Conservation (phyloP, 2,797 vertebrate genomes). For the Phyllotis vaccarum region DNA sequence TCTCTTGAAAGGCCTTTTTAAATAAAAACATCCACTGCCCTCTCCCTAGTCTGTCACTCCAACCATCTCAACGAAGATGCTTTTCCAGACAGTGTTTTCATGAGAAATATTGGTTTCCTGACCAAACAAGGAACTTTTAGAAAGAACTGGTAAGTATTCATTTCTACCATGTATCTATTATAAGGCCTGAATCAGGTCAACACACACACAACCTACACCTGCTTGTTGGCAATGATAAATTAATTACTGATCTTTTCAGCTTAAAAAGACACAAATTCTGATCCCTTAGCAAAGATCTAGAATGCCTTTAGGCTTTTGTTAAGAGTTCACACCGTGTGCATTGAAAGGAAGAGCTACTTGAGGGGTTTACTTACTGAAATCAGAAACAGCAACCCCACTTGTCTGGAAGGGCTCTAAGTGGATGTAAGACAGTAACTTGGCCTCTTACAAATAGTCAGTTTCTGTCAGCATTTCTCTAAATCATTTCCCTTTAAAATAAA, state of each 20-base stretch:
- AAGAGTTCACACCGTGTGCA: not conserved
- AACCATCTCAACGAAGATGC: not conserved
- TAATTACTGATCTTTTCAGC: not conserved
- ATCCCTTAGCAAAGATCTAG: not conserved
- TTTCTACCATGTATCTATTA: not conserved
- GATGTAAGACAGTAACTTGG: not conserved
- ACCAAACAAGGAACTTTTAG: not conserved
- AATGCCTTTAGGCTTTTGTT: not conserved
- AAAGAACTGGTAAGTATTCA: not conserved
- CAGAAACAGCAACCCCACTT: not conserved
- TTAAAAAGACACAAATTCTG: constrained; percentile 27
- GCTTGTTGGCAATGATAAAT: not conserved
- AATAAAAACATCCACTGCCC: not conserved
- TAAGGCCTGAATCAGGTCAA: not conserved
- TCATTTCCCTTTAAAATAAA: not conserved
- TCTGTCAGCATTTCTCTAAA: not conserved
- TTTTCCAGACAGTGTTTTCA: not conserved
- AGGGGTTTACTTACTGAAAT: not conserved
- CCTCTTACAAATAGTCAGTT: not conserved
- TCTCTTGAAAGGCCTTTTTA: not conserved
- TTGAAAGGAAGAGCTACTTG: not conserved
- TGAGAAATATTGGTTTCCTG: not conserved
- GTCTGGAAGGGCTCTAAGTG: not conserved
- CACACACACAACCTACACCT: not conserved
- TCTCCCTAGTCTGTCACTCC: not conserved